Evolutionary conservation across 1,140 invertebrate species (phyloP).

Genomic region (Lepeophtheirus salmonis): DNA sequence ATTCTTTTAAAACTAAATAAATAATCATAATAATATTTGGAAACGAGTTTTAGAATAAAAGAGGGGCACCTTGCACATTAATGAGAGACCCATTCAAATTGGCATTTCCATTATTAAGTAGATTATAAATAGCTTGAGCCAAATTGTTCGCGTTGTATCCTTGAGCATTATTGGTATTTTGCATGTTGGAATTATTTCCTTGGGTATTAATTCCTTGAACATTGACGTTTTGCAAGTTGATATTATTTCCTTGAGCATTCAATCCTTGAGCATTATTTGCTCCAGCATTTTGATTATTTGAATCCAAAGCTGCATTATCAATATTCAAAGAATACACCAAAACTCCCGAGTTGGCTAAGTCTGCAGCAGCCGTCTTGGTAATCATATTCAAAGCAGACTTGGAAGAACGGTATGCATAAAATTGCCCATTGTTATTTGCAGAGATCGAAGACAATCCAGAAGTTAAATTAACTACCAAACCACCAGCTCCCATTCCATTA

Average conservation of each 20-base stretch:
- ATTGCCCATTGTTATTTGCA: neutral
- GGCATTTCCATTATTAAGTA: neutral
- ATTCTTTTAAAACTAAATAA: too few species aligned
- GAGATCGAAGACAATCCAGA: neutral
- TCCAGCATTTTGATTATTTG: too few species aligned
- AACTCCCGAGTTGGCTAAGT: neutral
- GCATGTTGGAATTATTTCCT: neutral
- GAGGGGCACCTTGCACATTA: neutral
- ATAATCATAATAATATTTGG: too few species aligned
- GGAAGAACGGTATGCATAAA: neutral
- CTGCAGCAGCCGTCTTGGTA: neutral
- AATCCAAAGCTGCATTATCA: neutral
- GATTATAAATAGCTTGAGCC: neutral
- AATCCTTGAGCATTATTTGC: neutral
- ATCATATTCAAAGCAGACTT: neutral
- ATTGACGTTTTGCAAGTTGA: too few species aligned
- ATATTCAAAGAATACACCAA: neutral
- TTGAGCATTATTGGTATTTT: neutral
- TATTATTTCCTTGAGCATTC: neutral
- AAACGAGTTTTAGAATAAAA: neutral
- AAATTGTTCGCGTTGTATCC: neutral
- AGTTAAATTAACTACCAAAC: neutral
- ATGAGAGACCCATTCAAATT: neutral
- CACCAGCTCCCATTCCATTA: neutral
- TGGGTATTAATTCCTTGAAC: too few species aligned